phyloP scores from a whole-genome alignment of 37 sponge, comb jelly and placozoan genomes.

The Bolinopsis microptera region DNA sequence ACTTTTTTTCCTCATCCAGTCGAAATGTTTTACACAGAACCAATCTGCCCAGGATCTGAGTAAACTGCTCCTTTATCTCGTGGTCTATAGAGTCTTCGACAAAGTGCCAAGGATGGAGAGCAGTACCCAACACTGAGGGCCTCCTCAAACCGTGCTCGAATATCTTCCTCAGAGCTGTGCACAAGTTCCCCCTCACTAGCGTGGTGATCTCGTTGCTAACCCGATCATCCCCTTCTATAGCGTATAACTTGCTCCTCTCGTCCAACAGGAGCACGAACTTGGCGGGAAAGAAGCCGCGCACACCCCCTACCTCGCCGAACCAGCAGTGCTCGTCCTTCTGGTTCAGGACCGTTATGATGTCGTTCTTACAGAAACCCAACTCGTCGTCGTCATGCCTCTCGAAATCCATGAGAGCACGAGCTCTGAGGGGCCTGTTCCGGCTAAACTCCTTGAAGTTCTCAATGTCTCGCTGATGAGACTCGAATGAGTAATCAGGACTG shows the following conservation, averaged over 20 bases:
- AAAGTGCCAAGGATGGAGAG: conserved; percentile 69
- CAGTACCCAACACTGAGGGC: conserved; percentile 61
- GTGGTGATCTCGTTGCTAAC: conserved; percentile 62
- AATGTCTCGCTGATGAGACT: conserved; percentile 67
- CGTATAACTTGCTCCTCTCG: conserved; percentile 69
- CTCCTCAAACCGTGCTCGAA: conserved; percentile 68
- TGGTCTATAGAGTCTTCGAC: conserved; percentile 66
- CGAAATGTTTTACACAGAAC: conserved; percentile 26
- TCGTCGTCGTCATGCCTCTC: conserved; percentile 70
- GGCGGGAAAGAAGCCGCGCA: conserved; percentile 70
- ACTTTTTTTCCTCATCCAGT: conserved; percentile 67
- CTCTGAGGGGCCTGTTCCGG: conserved; percentile 60
- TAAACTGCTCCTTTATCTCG: conserved; percentile 56
- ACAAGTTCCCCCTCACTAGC: conserved; percentile 52
- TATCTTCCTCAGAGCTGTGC: conserved; percentile 59
- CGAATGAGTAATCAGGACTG: conserved; percentile 68
- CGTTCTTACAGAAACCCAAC: conserved; percentile 69
- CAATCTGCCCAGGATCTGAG: conserved; percentile 24
- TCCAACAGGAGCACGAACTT: conserved; percentile 70
- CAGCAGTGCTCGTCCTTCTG: conserved; percentile 71
- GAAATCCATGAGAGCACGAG: conserved; percentile 69
- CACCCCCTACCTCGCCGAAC: conserved; percentile 67
- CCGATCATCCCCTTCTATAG: conserved; percentile 33
- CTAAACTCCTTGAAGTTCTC: conserved; percentile 65
- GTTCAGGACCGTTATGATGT: conserved; percentile 68